Evolutionary conservation across 2,888 invertebrate genomes (phyloP), one percentile per base, ranked within the genome.

Genomic region (Mythimna lalbum): DNA sequence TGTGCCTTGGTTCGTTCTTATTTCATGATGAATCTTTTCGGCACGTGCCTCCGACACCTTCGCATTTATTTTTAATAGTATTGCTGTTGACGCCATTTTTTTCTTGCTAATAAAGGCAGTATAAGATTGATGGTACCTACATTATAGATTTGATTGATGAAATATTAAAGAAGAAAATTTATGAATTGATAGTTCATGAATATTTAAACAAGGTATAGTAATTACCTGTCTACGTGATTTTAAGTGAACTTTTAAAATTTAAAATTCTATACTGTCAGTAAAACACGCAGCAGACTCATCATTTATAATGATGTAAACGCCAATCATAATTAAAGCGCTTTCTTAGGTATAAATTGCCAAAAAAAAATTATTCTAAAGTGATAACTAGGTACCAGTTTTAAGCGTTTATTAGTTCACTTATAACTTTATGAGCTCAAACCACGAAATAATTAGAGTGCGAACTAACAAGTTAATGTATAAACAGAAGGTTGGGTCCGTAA

Each of bases 1-100:
- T 81, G 69, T 75, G 56, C 59, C 57, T 61, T 43, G 50, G 55
- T 69, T 69, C 33, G 50, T 59, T 73, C 70, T 36, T 53, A 7
- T 63, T 53, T 33, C 43, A 77, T 80, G 86, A 85, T 84, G 76
- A 70, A 84, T 84, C 47, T 76, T 64, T 69, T 65, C 52, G 55
- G 80, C 74, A 82, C 76, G 74, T 79, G 85, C 63, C 66, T 57
- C 60, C 43, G 72, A 75, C 81, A 69, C 70, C 73, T 79, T 71
- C 64, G 50, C 63, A 69, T 81, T 83, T 76, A 57, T 69, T 79
- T 81, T 73, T 81, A 74, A 83, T 79, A 85, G 74, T 73, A 59
- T 78, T 69, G 60, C 69, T 74, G 60, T 76, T 69, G 57, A 63
- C 43, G 71, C 66, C 31, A 62, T 64, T 33, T 69, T 73, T 70